These are phyloP conservation scores for Cephus runcator DNA, from an alignment of 2,888 invertebrate species.

Conservation along the genomic window DNA sequence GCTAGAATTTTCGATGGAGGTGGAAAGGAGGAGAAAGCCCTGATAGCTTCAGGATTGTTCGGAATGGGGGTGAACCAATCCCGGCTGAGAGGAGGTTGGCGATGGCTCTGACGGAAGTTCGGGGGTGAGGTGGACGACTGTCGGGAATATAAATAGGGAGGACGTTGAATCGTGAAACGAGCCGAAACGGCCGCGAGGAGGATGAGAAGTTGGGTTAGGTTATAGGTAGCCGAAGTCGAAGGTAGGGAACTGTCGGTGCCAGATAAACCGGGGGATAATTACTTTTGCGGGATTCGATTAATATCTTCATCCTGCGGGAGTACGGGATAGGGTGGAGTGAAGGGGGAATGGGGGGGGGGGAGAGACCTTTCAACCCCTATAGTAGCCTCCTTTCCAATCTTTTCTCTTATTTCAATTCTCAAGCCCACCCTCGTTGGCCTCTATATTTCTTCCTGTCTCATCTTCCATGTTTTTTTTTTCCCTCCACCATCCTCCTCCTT, in stretches of 20 bases:
- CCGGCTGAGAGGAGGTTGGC: background rate
- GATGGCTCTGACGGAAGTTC: slow-evolving; percentile 5
- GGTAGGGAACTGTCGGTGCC: slow-evolving; percentile 41
- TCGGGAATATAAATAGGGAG: background rate
- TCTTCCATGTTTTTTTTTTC: background rate
- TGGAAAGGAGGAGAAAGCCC: no score
- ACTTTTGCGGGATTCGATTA: slow-evolving; percentile 45
- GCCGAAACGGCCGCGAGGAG: slow-evolving; percentile 18
- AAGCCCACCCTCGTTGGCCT: background rate
- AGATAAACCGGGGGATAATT: slow-evolving; percentile 46
- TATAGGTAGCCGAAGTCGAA: no score
- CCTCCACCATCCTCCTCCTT: background rate
- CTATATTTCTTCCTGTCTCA: slow-evolving; percentile 1
- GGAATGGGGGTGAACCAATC: no score
- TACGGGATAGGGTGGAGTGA: no score
- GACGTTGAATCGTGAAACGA: slow-evolving; percentile 23
- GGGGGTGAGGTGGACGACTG: slow-evolving; percentile 18
- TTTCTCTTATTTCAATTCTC: slow-evolving; percentile 7
- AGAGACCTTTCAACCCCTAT: no score
- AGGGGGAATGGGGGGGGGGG: no score
- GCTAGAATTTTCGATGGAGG: no score
- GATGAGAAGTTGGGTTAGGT: no score
- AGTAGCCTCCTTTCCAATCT: background rate
- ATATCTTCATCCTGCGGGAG: slow-evolving; percentile 30
- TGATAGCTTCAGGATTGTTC: no score